These are phyloP conservation scores for Leptatherina wallacei DNA, from an alignment of 2,797 vertebrate species.

Conservation along the genomic window DNA sequence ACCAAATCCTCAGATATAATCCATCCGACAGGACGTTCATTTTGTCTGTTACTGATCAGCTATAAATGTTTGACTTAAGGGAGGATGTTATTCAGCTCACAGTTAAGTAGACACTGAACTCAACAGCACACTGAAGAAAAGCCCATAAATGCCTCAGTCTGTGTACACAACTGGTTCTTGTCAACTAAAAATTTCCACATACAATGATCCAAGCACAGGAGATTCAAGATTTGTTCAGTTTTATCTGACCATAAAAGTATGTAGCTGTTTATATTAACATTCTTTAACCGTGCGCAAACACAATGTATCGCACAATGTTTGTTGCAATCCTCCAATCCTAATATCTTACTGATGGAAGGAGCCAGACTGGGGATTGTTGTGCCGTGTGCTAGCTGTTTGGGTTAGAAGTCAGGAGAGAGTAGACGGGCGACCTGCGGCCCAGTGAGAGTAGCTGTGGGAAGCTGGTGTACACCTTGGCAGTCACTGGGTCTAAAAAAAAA, in stretches of 20 bases:
- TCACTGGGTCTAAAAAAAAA: constrained; percentile 33
- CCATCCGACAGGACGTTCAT: background rate
- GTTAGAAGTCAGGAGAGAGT: constrained; percentile 83
- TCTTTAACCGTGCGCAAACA: background rate
- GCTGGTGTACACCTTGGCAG: constrained; percentile 32
- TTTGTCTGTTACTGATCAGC: constrained; percentile 57
- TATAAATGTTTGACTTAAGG: constrained; percentile 68
- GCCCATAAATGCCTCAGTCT: background rate
- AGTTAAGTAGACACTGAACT: background rate
- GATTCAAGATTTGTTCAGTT: background rate
- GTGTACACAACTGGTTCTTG: background rate
- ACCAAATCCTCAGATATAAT: background rate
- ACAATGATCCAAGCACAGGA: background rate
- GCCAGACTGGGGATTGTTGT: constrained; percentile 16
- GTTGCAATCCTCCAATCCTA: background rate
- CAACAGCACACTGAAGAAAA: constrained; percentile 20
- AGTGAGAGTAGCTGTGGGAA: constrained; percentile 57
- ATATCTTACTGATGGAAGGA: constrained; percentile 33
- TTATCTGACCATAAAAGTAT: background rate
- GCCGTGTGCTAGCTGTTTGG: constrained; percentile 38
- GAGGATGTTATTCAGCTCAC: constrained; percentile 65
- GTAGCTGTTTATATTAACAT: background rate
- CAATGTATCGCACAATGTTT: background rate
- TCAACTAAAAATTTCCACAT: background rate
- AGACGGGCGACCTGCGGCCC: constrained; percentile 83